phyloP scores from a whole-genome alignment of 2,797 vertebrate species.

The Tiaroga cobitis region DNA sequence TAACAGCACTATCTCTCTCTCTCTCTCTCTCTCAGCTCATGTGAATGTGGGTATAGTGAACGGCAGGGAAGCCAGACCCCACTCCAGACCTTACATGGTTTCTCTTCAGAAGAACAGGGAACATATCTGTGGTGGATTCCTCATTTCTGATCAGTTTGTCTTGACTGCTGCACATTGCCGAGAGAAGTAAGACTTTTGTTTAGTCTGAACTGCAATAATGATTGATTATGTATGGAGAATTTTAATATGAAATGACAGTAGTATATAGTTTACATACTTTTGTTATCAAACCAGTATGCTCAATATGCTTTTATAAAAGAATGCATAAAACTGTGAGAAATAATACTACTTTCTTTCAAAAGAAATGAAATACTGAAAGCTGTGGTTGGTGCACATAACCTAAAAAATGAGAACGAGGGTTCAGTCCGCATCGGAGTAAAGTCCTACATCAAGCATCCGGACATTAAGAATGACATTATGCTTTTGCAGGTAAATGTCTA shows the following conservation, averaged over 20 bases:
- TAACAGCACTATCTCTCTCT: no score
- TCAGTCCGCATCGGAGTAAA: not conserved
- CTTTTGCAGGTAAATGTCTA: slow-evolving; percentile 68
- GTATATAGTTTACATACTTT: not conserved
- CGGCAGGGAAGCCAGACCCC: no score
- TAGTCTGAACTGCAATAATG: not conserved
- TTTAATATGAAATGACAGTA: not conserved
- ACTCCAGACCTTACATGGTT: no score
- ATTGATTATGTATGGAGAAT: not conserved
- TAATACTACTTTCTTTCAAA: not conserved
- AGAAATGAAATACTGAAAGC: not conserved
- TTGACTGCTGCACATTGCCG: slow-evolving; percentile 50
- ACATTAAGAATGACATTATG: slow-evolving; percentile 67
- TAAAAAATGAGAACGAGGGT: not conserved
- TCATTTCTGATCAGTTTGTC: no score
- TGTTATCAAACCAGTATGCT: not conserved
- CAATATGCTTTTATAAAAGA: not conserved
- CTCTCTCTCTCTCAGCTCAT: slow-evolving; percentile 38
- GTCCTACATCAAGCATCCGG: not conserved
- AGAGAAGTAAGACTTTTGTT: not conserved
- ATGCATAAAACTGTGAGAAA: not conserved
- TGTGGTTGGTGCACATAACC: not conserved
- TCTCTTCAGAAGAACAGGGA: fast-evolving
- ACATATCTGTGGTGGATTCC: no score
- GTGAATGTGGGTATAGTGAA: slow-evolving; percentile 49